phyloP scores from a whole-genome alignment of 2,113 vertebrate species.

The Epinephelus cyanopodus region DNA sequence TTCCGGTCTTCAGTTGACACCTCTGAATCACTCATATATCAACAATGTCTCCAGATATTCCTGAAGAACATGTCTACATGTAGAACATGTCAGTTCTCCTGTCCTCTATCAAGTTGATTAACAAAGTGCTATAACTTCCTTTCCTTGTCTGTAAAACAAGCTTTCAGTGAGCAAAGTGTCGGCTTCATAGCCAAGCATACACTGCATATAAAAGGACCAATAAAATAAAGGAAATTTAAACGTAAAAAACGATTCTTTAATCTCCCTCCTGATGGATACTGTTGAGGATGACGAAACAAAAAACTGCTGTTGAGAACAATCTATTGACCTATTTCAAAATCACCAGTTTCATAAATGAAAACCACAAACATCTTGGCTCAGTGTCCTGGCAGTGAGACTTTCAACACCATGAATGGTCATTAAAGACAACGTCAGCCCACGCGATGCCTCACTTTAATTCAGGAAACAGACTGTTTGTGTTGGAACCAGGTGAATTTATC shows the following conservation, averaged over 20 bases:
- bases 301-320: accelerated
- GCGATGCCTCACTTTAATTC: not conserved
- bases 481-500: constrained; percentile 18
- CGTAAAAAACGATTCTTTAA: not conserved
- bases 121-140: not conserved
- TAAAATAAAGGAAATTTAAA: not conserved
- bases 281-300: not conserved
- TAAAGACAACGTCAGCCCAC: not conserved
- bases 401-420: not conserved
- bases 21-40: not conserved
- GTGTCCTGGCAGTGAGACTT: not conserved
- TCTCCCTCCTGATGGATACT: not conserved
- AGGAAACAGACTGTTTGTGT: constrained; percentile 40
- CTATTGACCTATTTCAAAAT: not conserved
- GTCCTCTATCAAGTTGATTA: not conserved
- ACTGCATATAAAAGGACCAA: no score
- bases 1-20: not conserved
- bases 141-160: not conserved
- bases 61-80: not conserved
- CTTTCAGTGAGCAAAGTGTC: not conserved
- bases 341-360: constrained; percentile 11
- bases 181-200: not conserved
- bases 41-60: not conserved
- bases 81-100: not conserved
- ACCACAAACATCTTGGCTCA: not conserved